Base-by-base conservation (phyloP, 2,888 invertebrate genomes). In the Clusia tigrina region DNA sequence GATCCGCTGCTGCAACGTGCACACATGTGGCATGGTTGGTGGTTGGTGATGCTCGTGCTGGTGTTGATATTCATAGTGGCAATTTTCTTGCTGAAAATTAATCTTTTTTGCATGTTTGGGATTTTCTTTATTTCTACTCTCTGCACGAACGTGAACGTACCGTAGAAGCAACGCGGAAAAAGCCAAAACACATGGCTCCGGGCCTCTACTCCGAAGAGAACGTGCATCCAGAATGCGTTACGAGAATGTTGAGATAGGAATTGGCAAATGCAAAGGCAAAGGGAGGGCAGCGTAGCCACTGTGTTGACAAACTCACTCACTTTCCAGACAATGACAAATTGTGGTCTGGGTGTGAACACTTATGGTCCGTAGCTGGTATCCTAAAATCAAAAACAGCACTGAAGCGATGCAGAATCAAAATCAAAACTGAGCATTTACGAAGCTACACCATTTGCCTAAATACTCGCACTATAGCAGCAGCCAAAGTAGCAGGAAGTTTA, bases 61-160 rank as follows among this genome's bases (percentile, higher is more conserved):
- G 42, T 17, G 42, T 32, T 15, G 23, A 46, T 55, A 53, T 23
- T n/a, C n/a, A n/a, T n/a, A n/a, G 18, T 52, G 26, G 18, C 38
- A 5, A 15, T 38, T 37, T 54, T 20, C 58, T 38, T 22, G 32
- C 56, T 18, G 17, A 18, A 67, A 67, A 70, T 66, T 67, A 70
- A 69, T 69, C 71, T 61, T 55, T 64, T 68, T 65, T 53, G 63
- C 59, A 67, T 71, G 72, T 69, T 70, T 66, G 37, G 65, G 60
- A 67, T 72, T 68, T 58, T n/a, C 51, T 6, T 23, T 25, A 24
- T 56, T 55, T 1, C 5, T 22, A 9, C 42, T 42, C 54, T 25
- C 55, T 54, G 22, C 20, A 2, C 22, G 23, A 15, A 22, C n/a
- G 12, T 57, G 12, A n/a, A n/a, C n/a, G n/a, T n/a, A n/a, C n/a